These are phyloP conservation scores for Leistus spinibarbis DNA, from an alignment of 2,888 invertebrate genomes.

Conservation along the genomic window DNA sequence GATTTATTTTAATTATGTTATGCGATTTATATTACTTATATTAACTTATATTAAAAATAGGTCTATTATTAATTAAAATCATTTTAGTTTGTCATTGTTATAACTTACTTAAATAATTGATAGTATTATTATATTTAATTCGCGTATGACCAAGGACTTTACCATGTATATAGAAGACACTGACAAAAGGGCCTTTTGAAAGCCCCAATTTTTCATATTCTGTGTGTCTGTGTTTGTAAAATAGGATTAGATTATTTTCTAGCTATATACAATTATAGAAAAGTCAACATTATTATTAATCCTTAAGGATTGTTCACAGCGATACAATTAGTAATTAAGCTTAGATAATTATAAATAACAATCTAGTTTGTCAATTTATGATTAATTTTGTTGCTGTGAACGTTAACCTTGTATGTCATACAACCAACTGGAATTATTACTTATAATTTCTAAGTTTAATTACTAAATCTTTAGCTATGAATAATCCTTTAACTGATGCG, in stretches of 20 bases:
- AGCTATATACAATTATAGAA: neutral
- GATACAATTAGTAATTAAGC: too few relatives aligned
- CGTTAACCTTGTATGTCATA: too few relatives aligned
- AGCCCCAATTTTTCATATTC: constrained; percentile 3
- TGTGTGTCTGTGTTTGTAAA: neutral
- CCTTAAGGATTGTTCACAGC: neutral
- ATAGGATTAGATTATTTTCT: neutral
- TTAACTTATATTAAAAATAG: too few relatives aligned
- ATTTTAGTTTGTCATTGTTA: neutral
- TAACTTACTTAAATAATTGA: neutral
- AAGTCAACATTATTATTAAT: neutral
- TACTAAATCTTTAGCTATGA: too few relatives aligned
- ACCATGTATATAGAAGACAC: neutral
- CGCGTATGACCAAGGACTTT: neutral
- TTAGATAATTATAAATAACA: too few relatives aligned
- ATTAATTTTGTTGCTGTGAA: too few relatives aligned
- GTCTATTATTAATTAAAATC: neutral
- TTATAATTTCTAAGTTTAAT: too few relatives aligned
- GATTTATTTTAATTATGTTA: too few relatives aligned
- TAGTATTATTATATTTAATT: neutral
- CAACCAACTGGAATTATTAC: too few relatives aligned
- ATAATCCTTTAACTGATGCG: too few relatives aligned
- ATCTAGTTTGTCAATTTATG: too few relatives aligned
- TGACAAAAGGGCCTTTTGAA: neutral
- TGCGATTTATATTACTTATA: too few relatives aligned